Evolutionary conservation across 2,888 invertebrate species (phyloP).

Genomic region (Hipparchia semele): DNA sequence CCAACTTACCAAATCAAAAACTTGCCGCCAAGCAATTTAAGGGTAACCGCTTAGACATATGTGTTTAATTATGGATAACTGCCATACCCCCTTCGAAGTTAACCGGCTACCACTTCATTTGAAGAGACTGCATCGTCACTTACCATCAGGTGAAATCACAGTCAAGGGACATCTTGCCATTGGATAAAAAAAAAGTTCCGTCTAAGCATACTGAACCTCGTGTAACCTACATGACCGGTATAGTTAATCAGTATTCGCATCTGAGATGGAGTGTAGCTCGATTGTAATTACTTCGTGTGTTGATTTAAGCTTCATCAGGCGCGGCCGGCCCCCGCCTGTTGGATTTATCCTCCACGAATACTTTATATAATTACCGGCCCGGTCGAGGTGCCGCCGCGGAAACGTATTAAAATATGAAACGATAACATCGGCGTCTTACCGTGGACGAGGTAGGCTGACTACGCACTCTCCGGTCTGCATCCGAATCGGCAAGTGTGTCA

Average conservation of each 20-base stretch:
- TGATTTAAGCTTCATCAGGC: slow-evolving; percentile 79
- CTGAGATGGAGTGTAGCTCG: slow-evolving; percentile 75
- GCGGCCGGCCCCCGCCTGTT: slow-evolving; percentile 62
- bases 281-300: slow-evolving; percentile 80
- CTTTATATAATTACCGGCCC: slow-evolving; percentile 69
- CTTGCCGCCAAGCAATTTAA: no score
- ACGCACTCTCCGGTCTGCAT: neutral
- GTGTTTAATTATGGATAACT: no score
- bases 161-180: no score
- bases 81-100: no score
- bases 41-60: no score
- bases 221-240: slow-evolving; percentile 24
- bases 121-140: no score
- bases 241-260: slow-evolving; percentile 78
- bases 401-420: slow-evolving; percentile 80
- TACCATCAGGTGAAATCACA: no score
- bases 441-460: slow-evolving; percentile 69
- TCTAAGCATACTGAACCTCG: neutral
- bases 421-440: slow-evolving; percentile 80
- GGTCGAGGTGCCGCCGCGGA: slow-evolving; percentile 74
- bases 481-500: neutral
- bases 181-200: no score
- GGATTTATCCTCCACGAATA: slow-evolving; percentile 67
- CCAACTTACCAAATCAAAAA: no score
- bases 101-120: no score